These are phyloP conservation scores for Chrysopilus asiliformis DNA, from an alignment of 2,888 invertebrate species.

Conservation along the genomic window DNA sequence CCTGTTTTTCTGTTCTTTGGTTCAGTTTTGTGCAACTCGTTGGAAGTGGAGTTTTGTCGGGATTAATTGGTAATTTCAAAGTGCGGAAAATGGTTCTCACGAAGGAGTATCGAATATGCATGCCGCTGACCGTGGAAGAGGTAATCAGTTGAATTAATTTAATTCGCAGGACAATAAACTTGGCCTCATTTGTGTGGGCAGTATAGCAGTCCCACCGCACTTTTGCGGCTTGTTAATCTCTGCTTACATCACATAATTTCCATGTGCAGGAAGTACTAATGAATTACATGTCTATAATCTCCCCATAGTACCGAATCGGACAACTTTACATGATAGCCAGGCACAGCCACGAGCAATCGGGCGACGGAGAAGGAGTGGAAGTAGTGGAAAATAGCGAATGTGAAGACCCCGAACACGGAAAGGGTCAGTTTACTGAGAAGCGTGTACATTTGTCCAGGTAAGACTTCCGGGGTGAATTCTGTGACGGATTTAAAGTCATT, in stretches of 20 bases:
- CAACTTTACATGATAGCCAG: slow-evolving; percentile 92
- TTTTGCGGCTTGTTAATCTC: too few relatives aligned
- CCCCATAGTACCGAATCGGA: slow-evolving; percentile 70
- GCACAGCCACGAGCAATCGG: slow-evolving; percentile 83
- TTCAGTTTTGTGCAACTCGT: too few relatives aligned
- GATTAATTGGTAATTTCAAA: too few relatives aligned
- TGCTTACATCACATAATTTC: too few relatives aligned
- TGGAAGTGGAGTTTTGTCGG: too few relatives aligned
- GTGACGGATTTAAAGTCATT: too few relatives aligned
- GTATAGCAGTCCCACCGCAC: too few relatives aligned
- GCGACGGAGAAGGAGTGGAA: slow-evolving; percentile 82
- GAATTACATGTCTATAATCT: slow-evolving; percentile 12
- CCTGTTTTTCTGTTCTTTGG: too few relatives aligned
- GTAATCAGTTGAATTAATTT: slow-evolving; percentile 43
- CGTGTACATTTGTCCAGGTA: slow-evolving; percentile 79
- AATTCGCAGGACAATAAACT: too few relatives aligned
- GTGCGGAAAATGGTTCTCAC: slow-evolving; percentile 63
- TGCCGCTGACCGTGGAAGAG: slow-evolving; percentile 87
- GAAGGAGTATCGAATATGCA: slow-evolving; percentile 82
- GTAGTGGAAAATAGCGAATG: slow-evolving; percentile 73
- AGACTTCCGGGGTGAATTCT: too few relatives aligned
- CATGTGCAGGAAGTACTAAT: too few relatives aligned
- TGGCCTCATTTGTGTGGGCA: too few relatives aligned
- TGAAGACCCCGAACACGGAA: slow-evolving; percentile 63
- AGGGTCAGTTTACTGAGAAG: slow-evolving; percentile 82